Evolutionary conservation across 2,113 vertebrate species (phyloP).

Genomic region (Saiga tatarica): DNA sequence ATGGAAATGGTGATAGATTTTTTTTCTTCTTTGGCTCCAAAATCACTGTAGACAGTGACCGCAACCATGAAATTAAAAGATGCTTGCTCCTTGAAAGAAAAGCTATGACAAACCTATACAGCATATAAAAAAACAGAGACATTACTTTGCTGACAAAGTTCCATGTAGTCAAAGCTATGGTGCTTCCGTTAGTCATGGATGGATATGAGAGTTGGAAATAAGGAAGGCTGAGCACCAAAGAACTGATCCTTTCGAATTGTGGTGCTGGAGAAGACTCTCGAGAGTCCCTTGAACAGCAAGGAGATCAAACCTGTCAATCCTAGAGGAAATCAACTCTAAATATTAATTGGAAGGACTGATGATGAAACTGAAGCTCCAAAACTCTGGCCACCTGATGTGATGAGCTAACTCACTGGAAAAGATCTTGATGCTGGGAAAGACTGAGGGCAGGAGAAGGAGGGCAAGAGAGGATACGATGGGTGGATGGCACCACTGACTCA

Average conservation of each 20-base stretch:
- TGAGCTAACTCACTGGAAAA: not conserved
- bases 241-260: not conserved
- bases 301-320: not conserved
- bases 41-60: not conserved
- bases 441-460: not conserved
- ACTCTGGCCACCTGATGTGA: not conserved
- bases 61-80: not conserved
- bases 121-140: not conserved
- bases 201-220: not conserved
- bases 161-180: not conserved
- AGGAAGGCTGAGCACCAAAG: not conserved
- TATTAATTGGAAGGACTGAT: not conserved
- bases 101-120: not conserved
- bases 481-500: not conserved
- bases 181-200: not conserved
- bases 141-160: not conserved
- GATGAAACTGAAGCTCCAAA: not conserved
- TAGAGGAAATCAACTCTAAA: not conserved
- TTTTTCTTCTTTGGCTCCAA: not conserved
- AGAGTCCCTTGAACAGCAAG: not conserved
- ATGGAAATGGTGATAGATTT: not conserved
- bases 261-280: not conserved
- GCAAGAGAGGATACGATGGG: not conserved
- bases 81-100: not conserved
- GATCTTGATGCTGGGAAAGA: not conserved